Evolutionary conservation across 1,140 invertebrate species (phyloP), one percentile per base, ranked within the genome.

Genomic region (Ceratitis capitata): DNA sequence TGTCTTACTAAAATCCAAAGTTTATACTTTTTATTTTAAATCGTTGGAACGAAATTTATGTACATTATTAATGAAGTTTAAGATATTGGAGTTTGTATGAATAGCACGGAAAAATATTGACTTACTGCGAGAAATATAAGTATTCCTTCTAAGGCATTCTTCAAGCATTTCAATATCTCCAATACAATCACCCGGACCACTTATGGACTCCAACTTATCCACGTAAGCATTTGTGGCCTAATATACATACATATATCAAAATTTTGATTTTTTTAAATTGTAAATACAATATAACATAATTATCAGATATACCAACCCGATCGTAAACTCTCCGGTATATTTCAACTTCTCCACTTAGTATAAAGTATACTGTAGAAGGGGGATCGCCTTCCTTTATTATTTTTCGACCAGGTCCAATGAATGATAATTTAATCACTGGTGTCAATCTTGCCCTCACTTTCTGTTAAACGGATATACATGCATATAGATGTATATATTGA

Each of bases 141-240:
- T 89, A 56, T 90, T 87, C 56, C 74, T 64, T 58, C 89, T 84
- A 0, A 56, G 0, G 3, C 78, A 74, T 0, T 85, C 74, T 85
- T 90, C 89, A 26, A 88, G n/a, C 19, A 90, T 74, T 78, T 88
- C 89, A 1, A 89, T 86, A 69, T 90, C 89, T 1, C 89, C 89
- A 6, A 90, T 86, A 39, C 89, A 90, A 61, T 90, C 89, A 14
- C 89, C 89, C 4, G 89, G 89, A 3, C 89, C 89, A 35, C 86
- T 88, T 9, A 90, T 88, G 6, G 83, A 86, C 29, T 87, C 86
- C 0, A 88, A 47, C 35, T 86, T 84, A 4, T 64, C 16, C 16
- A 86, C 86, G 9, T 58, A 64, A 78, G 69, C 83, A 32, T 87
- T 51, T 26, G 86, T 74, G 5, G 83, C 23, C 89, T 84, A 26